These are phyloP conservation scores for Paramisgurnus dabryanus DNA, from an alignment of 2,113 vertebrate genomes.

Conservation along the genomic window DNA sequence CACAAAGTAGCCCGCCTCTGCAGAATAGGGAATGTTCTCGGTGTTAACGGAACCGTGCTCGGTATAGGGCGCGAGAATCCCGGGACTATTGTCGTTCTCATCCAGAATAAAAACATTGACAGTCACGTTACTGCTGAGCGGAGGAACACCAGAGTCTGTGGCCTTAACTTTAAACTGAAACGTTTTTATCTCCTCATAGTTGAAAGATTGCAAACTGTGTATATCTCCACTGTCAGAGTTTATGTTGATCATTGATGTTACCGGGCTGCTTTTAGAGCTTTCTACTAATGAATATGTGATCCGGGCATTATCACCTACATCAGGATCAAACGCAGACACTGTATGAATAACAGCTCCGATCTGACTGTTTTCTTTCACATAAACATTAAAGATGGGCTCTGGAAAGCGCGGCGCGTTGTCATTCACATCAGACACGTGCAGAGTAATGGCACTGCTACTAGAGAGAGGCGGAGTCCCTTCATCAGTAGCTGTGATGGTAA, in stretches of 20 bases:
- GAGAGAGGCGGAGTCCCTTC: slow-evolving; percentile 60
- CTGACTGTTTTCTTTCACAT: slow-evolving; percentile 75
- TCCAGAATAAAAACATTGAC: slow-evolving; percentile 70
- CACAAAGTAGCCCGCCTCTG: slow-evolving; percentile 65
- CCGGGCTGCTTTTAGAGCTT: slow-evolving; percentile 29
- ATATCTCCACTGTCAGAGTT: slow-evolving; percentile 50
- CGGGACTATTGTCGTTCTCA: slow-evolving; percentile 70
- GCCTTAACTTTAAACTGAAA: slow-evolving; percentile 71
- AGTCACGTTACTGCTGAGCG: slow-evolving; percentile 66
- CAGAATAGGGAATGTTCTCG: slow-evolving; percentile 42
- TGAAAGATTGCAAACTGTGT: slow-evolving; percentile 46
- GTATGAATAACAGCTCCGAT: slow-evolving; percentile 63
- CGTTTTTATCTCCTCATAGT: slow-evolving; percentile 56
- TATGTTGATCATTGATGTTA: slow-evolving; percentile 60
- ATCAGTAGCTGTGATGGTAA: slow-evolving; percentile 61
- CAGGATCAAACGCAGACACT: slow-evolving; percentile 64
- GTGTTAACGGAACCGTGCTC: slow-evolving; percentile 38
- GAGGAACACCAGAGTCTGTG: slow-evolving; percentile 66
- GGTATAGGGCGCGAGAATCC: slow-evolving; percentile 47
- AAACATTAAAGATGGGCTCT: slow-evolving; percentile 60
- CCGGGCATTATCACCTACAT: slow-evolving; percentile 60
- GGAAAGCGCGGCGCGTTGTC: slow-evolving; percentile 56
- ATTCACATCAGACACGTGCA: slow-evolving; percentile 62
- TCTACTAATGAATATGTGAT: slow-evolving; percentile 63
- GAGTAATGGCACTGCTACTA: slow-evolving; percentile 49